These are phyloP conservation scores for Rhynchonycteris naso DNA, from an alignment of 2,797 vertebrate genomes.

Conservation along the genomic window DNA sequence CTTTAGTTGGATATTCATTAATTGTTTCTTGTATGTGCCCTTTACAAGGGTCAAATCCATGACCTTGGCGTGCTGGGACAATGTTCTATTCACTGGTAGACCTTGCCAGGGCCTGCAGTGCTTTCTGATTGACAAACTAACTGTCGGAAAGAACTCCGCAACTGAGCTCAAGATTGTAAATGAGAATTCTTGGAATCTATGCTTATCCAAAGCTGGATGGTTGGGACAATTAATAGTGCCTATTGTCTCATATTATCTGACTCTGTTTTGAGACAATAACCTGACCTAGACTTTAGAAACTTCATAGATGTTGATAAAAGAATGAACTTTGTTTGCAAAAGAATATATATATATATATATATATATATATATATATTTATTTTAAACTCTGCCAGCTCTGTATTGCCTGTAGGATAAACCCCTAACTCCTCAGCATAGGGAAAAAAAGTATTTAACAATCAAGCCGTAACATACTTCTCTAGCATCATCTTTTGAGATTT, in stretches of 20 bases:
- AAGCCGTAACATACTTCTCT: neutral
- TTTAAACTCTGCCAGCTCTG: neutral
- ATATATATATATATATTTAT: too few relatives aligned
- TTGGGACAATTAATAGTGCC: neutral
- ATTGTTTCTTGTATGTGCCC: too few relatives aligned
- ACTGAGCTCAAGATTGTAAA: neutral
- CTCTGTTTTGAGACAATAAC: neutral
- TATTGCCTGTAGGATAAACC: neutral
- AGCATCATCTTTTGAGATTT: neutral
- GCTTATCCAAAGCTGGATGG: neutral
- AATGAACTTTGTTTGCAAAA: neutral
- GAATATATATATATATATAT: too few relatives aligned
- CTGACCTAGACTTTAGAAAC: neutral
- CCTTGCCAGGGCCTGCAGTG: too few relatives aligned
- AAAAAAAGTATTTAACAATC: neutral
- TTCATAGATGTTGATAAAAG: neutral
- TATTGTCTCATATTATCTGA: neutral
- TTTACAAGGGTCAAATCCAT: too few relatives aligned
- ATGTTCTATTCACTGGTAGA: too few relatives aligned
- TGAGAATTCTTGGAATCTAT: neutral
- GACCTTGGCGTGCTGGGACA: too few relatives aligned
- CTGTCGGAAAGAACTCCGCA: neutral
- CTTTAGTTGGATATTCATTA: too few relatives aligned
- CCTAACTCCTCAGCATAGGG: neutral
- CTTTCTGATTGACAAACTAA: conserved; percentile 21